A percentile compares a stretch with the other conserved stretches of the same genome.
These are phyloP conservation scores for Propithecus perrieri DNA, from an alignment of 2,797 vertebrate genomes.

Conservation along the genomic window DNA sequence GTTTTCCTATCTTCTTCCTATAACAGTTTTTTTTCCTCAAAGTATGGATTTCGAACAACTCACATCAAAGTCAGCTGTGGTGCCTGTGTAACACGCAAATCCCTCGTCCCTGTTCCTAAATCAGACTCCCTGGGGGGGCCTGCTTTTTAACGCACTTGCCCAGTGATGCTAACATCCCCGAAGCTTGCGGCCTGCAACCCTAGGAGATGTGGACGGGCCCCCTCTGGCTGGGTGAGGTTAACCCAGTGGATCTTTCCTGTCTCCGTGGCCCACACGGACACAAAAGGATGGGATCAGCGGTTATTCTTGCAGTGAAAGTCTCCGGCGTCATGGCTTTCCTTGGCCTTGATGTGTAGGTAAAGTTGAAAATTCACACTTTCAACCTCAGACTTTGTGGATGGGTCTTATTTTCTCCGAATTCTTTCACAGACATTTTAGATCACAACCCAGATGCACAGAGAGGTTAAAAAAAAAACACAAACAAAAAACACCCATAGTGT, in stretches of 20 bases:
- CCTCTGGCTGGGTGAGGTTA: not conserved
- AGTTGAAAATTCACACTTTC: not conserved
- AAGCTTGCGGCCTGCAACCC: not conserved
- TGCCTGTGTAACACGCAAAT: not conserved
- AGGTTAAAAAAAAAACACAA: not conserved
- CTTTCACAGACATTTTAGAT: not conserved
- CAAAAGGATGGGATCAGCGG: not conserved
- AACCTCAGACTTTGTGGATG: not conserved
- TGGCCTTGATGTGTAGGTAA: not conserved
- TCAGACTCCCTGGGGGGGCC: not conserved
- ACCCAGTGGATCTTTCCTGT: not conserved
- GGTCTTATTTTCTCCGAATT: not conserved
- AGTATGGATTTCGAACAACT: not conserved
- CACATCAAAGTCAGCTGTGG: not conserved
- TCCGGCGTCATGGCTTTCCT: not conserved
- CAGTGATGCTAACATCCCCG: too few relatives aligned
- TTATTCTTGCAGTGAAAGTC: not conserved
- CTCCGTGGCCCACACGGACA: not conserved
- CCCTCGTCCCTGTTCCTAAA: not conserved
- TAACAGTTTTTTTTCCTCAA: not conserved
- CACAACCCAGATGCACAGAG: not conserved
- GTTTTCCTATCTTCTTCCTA: not conserved
- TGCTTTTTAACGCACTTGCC: not conserved
- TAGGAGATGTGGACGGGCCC: rapidly evolving
- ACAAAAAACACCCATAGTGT: not conserved